Percentiles rank a stretch among this genome's conserved stretches.
Conservation (phyloP, 1,140 invertebrate genomes). For the Dolichoris vasculosae region DNA sequence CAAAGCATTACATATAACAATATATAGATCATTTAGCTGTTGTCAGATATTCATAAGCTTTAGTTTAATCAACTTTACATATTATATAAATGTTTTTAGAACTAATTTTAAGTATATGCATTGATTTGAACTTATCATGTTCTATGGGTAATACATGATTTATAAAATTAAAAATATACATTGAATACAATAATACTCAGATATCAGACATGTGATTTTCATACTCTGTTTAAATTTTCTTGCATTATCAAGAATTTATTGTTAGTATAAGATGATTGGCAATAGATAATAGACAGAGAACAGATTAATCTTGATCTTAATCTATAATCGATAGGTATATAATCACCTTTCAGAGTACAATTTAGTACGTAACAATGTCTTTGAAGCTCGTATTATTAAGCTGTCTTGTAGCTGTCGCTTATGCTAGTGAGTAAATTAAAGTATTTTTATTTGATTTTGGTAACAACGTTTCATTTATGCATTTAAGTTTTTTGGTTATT, state of each 20-base stretch:
- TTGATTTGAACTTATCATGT: no score
- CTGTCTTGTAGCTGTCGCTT: conserved; percentile 25
- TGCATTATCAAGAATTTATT: conserved; percentile 1
- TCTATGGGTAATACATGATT: background rate
- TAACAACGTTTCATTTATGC: background rate
- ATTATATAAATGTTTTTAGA: no score
- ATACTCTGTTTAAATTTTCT: background rate
- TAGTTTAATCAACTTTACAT: no score
- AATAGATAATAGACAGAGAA: background rate
- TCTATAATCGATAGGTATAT: conserved; percentile 2
- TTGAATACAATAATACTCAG: background rate
- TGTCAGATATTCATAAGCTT: no score
- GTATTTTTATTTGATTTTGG: no score
- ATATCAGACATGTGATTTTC: background rate
- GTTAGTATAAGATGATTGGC: background rate
- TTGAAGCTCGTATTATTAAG: conserved; percentile 18
- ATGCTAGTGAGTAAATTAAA: conserved; percentile 36
- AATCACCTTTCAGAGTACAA: background rate
- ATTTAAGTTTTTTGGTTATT: background rate
- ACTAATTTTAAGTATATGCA: no score
- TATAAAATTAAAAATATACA: background rate
- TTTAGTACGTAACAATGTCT: background rate
- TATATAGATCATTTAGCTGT: no score
- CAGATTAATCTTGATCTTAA: conserved; percentile 1
- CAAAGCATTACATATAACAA: no score